Percentiles rank a stretch among this genome's conserved stretches.
Evolutionary conservation across 1,140 invertebrate species (phyloP).

Genomic region (Rhopalosiphum maidis): DNA sequence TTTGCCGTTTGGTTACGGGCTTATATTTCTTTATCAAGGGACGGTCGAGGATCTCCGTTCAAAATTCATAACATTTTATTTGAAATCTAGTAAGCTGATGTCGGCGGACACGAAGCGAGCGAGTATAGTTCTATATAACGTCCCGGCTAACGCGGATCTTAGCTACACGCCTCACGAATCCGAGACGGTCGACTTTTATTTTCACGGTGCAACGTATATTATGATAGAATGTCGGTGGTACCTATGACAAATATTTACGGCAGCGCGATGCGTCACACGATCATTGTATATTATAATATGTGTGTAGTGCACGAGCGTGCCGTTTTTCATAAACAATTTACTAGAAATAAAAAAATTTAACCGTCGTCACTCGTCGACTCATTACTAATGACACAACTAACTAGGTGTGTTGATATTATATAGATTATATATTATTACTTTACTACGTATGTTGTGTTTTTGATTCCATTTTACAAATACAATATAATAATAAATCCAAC

Average conservation of each 20-base stretch:
- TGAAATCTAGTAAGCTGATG: background rate
- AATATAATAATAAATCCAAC: background rate
- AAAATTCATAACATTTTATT: background rate
- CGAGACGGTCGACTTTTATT: background rate
- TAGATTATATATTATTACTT: conserved; percentile 4
- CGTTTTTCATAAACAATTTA: background rate
- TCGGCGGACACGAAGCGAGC: background rate
- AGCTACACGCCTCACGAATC: background rate
- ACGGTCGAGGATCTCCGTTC: background rate
- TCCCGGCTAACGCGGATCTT: background rate
- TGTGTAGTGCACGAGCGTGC: background rate
- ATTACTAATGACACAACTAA: background rate
- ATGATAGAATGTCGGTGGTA: background rate
- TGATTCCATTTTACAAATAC: background rate
- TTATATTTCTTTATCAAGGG: background rate
- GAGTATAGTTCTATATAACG: background rate
- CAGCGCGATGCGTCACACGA: background rate
- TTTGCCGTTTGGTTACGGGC: background rate
- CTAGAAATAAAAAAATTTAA: background rate
- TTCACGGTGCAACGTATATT: background rate
- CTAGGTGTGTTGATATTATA: background rate
- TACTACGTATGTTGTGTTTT: background rate
- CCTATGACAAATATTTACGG: no score
- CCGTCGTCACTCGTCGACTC: background rate
- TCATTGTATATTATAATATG: background rate